phyloP scores from a whole-genome alignment of 2,113 vertebrate species.

The Lethenteron reissneri region DNA sequence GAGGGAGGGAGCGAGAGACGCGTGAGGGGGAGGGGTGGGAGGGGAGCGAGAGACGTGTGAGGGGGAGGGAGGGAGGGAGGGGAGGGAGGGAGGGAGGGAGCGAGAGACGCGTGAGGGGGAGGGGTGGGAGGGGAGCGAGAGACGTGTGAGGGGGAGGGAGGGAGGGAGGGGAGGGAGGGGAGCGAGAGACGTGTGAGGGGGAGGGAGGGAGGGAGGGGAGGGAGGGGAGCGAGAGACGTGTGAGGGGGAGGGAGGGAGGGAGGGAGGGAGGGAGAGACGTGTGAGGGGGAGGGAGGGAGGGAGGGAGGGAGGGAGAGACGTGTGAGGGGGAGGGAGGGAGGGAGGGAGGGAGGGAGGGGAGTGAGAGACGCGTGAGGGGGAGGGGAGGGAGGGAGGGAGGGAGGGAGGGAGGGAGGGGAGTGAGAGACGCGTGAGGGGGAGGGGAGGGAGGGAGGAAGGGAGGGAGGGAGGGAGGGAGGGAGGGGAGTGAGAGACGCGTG shows the following conservation, averaged over 20 bases:
- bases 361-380: neutral
- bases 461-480: neutral
- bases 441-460: neutral
- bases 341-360: neutral
- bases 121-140: no score
- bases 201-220: neutral
- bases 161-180: neutral
- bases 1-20: neutral
- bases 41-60: neutral
- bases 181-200: neutral
- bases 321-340: neutral
- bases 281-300: neutral
- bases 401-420: neutral
- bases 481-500: neutral
- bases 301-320: neutral
- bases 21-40: neutral
- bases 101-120: no score
- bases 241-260: neutral
- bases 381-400: neutral
- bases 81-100: neutral
- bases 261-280: neutral
- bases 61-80: neutral
- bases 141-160: neutral
- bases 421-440: neutral
- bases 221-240: neutral